Base-by-base conservation (phyloP, 2,113 vertebrate genomes). In the Gallinago jamesoni region DNA sequence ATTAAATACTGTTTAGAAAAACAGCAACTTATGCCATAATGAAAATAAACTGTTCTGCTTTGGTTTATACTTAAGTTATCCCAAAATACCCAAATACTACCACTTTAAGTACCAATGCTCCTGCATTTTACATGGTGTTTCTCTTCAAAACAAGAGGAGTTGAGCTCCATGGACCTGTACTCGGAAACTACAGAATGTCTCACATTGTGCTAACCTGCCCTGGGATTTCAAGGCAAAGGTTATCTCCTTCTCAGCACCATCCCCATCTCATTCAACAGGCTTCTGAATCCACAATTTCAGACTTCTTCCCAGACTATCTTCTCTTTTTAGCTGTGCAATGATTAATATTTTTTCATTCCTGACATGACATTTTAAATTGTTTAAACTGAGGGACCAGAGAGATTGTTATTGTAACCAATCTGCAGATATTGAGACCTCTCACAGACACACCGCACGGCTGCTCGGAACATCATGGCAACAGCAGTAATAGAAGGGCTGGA, bases 281-380 rank as follows among this genome's bases (percentile, higher is more conserved):
- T 67, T 48, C 64, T 64, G 69, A 69, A 92, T n/a, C 57, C 59
- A 66, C 45, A 28, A 1, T 10, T 76, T 45, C 86, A 57, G 31
- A 10, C 30, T 64, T 78, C 85, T 72, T 90, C 79, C 85, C 15
- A 80, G 75, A 28, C 74, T 39, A 39, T 39, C 39, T 39, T 39
- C 39, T n/a, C 37, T 33, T 64, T 70, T 68, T 53, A 84, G 84
- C 83, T 53, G 62, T 41, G 48, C 73, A 59, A 59, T 93, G 93
- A 96, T 93, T 94, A 90, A 90, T 96, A 87, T 62, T 69, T 84
- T 76, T 84, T 67, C 89, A 63, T 68, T 92, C 93, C 62, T 73
- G 81, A 84, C 84, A 87, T 87, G 89, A 92, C 88, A 93, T 86
- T 94, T 95, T 73, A 79, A 94, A 94, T 96, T 91, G 85, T 89